Evolutionary conservation across 1,140 invertebrate genomes (phyloP).

Genomic region (Chrysopa pallens): DNA sequence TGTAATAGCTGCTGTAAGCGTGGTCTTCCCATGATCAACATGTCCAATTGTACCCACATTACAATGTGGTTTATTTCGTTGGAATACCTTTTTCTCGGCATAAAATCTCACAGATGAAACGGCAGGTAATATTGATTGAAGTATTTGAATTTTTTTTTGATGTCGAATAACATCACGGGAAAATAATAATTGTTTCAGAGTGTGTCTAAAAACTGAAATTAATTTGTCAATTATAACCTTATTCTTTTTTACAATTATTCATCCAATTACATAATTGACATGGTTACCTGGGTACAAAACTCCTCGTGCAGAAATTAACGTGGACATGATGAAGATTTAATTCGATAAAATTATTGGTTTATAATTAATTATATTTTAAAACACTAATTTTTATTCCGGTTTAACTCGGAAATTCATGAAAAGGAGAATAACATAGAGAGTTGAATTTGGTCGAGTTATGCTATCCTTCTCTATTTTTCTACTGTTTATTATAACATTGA

Average conservation of each 20-base stretch:
- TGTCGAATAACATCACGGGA: constrained; percentile 16
- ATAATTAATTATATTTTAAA: no score
- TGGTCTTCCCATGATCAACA: constrained; percentile 99
- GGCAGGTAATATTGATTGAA: constrained; percentile 14
- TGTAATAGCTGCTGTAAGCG: constrained; percentile 95
- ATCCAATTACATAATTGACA: neutral
- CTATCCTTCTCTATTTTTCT: no score
- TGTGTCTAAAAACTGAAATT: constrained; percentile 18
- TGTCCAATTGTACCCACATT: constrained; percentile 98
- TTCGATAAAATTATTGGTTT: no score
- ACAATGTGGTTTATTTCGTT: constrained; percentile 82
- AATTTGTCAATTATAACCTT: constrained; percentile 3
- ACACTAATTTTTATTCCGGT: no score
- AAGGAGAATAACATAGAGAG: no score
- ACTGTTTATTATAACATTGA: no score
- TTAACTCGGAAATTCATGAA: no score
- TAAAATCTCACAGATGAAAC: constrained; percentile 26
- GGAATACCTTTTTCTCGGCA: constrained; percentile 57
- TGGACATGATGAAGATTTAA: neutral
- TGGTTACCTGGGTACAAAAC: constrained; percentile 22
- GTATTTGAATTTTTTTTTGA: constrained; percentile 13
- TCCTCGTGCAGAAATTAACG: constrained; percentile 17
- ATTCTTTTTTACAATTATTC: neutral
- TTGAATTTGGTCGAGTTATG: no score
- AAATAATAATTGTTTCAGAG: constrained; percentile 13